Evolutionary conservation across 2,888 invertebrate genomes (phyloP), one percentile per base, ranked within the genome.

Genomic region (Heterodera filipjevi): DNA sequence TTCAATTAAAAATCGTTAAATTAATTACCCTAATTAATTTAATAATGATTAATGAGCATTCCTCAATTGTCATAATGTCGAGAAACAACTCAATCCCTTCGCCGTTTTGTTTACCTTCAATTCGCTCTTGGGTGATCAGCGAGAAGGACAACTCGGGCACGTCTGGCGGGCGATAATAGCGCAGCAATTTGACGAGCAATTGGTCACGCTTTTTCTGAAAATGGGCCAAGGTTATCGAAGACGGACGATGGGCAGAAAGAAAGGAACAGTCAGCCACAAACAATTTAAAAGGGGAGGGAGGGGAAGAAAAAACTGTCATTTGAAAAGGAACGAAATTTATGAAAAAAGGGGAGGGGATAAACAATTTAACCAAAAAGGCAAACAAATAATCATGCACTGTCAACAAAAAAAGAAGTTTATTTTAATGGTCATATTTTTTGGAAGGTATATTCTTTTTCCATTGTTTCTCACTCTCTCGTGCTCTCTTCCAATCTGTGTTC

Each of bases 131-230:
- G 39, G 75, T 81, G 76, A 87, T 84, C 70, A 87, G 77, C 33
- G 81, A 83, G 33, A 84, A 80, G 16, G 84, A 84, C 64, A 87
- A 77, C 80, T 91, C 91, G n/a, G 92, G 92, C 64, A 92, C 91
- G 87, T 92, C 92, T 78, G 90, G 91, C 46, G 91, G 90, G 66
- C 92, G 89, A 86, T 91, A 92, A 86, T 91, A 92, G 90, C 92
- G 91, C 86, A 91, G 91, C 79, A 92, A 90, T 81, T 90, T 90
- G 78, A 91, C 91, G 81, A 92, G 88, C 82, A 92, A 87, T 66
- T 90, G 90, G 82, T 92, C 92, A 71, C 91, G 89, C 85, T 91
- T 92, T 81, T 75, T 75, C 91, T 91, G 91, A 91, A 89, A 66
- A 59, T 59, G 59, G 59, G 59, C 59, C 59, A 59, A 59, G 59